Evolutionary conservation across 2,113 vertebrate genomes (phyloP), one percentile per base, ranked within the genome.

Genomic region (Pholis gunnellus): DNA sequence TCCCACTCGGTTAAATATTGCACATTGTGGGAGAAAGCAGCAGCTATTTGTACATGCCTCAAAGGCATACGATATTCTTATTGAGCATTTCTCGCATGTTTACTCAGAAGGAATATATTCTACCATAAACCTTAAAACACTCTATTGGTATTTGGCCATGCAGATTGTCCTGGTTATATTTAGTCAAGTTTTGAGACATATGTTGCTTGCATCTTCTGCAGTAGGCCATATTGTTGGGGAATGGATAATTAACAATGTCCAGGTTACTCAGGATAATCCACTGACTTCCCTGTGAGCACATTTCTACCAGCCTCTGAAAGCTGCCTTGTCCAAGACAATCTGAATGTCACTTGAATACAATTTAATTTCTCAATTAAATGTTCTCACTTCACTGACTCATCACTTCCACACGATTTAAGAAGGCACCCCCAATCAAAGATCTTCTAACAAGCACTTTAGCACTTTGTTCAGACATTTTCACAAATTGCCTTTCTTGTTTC

Each of bases 1-100:
- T 73, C 88, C 85, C 72, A 87, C 84, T 40, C 82, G 73, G 27
- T 4, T 68, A 70, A 79, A 78, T 54, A 9, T 65, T 75, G 76
- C 71, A 59, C 52, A 20, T 44, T 65, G 76, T 63, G 5, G 61
- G 69, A 73, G 74, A 78, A 67, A 83, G 56, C 48, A 81, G 66
- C 36, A 75, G 69, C 29, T 69, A 31, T 74, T 60, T 25, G 9
- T 27, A 36, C n/a, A 29, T 73, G 0, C 31, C 63, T 72, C 17
- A 40, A 4, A 81, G 9, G 59, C 73, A 59, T 64, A 46, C 67
- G 52, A 77, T 74, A 9, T 38, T 61, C 31, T 25, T 7, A 29
- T 25, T 7, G 2, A 25, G 42, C 46, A 70, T n/a, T 59, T 60
- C 22, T 54, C 59, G 42, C 65, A 44, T 36, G 20, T 60, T 71